Base-by-base conservation (phyloP, 2,113 vertebrate genomes). In the Mesitornis unicolor region DNA sequence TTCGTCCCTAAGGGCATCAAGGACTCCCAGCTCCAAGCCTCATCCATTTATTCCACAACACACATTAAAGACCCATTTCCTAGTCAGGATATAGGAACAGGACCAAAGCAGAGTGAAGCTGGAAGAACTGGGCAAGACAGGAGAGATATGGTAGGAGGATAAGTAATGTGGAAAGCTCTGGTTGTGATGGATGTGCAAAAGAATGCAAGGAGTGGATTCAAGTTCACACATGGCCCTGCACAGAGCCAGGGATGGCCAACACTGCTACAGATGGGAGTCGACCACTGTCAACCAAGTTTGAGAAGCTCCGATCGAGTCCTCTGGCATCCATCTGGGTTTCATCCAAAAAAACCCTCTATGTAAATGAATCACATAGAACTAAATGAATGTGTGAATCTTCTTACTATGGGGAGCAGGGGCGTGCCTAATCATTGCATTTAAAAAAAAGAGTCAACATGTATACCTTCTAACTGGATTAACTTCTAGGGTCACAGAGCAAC, bases 371-470 rank as follows among this genome's bases (percentile, higher is more conserved):
- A 33, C 8, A 40, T 4, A 25, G 8, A 54, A 42, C 4, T 5
- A 42, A 48, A 63, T 7, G 7, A 36, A 64, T 26, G 59, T 21
- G 10, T 4, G 33, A 22, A 22, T 77, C 50, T 87, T 61, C 57
- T 35, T 25, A 3, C 56, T 48, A 2, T 15, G 56, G 24, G 2
- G 2, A 29, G 4, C 43, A 47, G 4, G 9, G 7, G 12, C 2
- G 12, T 69, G 36, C 11, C 35, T 43, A 25, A 95, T 59, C 10
- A 35, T 9, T 15, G 3, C 2, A 24, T 17, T 76, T 54, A 57
- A 19, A 57, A 12, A 16, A 29, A n/a, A 20, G 18, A 9, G n/a
- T 8, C 16, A 25, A 1, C 0, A 0, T 14, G 20, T 10, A 14
- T 5, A 11, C 14, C 29, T 51, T 24, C 38, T 33, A 17, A 2